Base-by-base conservation (phyloP, 2,797 vertebrate species). In the Hybognathus amarus region DNA sequence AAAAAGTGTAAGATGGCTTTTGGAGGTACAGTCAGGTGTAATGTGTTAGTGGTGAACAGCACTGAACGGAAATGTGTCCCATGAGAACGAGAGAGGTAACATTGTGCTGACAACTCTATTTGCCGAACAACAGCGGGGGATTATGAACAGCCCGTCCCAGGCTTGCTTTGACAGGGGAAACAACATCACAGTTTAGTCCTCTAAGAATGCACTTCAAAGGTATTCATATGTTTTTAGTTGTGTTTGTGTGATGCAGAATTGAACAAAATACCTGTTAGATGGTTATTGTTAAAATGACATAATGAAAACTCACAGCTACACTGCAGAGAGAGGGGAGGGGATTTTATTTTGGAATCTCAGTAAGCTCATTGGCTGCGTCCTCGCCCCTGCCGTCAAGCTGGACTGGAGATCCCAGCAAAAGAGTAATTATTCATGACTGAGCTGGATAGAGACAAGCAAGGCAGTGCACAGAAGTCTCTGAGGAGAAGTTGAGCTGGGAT, bases 391-490 rank as follows among this genome's bases (percentile, higher is more conserved):
- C 67, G n/a, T 83, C 78, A 83, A 79, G 54, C 52, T 36, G 54
- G 24, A 18, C 45, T 85, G 69, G 45, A 87, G 73, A 86, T 80
- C 66, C 18, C 45, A 79, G 68, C 5, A 40, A 77, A 82, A 79
- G 77, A 78, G 74, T 36, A 80, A 82, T 88, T 85, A 85, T 80
- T 87, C 76, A 84, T 84, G 85, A 86, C 75, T 77, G 73, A 75
- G 83, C 70, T 73, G 66, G 78, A 82, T 50, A 50, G 59, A 79
- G 68, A 70, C n/a, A 20, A 45, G 36, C 54, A 77, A 76, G 75
- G 18, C 52, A 54, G 82, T 61, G 78, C 66, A 81, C 70, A 70
- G 64, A 68, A 74, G 66, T 50, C 79, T 80, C 79, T 77, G 40
- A 45, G 75, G 83, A 77, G 71, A 47, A 71, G 61, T 75, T 81